Evolutionary conservation across 1,140 invertebrate genomes (phyloP).

Genomic region (Caerostris extrusa): DNA sequence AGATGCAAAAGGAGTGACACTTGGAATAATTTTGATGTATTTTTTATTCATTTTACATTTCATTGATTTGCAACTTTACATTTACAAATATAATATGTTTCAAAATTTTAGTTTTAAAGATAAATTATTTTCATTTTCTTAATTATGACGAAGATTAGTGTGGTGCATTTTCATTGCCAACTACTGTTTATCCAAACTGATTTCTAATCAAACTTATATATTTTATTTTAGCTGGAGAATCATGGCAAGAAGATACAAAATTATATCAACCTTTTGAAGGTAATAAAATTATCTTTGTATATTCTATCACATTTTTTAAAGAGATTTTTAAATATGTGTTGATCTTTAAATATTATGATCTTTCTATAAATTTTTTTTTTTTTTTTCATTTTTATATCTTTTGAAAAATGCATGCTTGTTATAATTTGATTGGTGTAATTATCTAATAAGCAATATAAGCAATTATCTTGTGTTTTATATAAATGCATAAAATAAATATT

Average conservation of each 20-base stretch:
- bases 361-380: not conserved
- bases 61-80: not conserved
- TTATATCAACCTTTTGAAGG: slow-evolving; percentile 92
- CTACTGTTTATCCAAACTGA: not conserved
- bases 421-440: not conserved
- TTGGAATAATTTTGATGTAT: not conserved
- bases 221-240: slow-evolving; percentile 85
- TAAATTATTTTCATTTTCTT: not conserved
- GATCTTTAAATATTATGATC: not conserved
- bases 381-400: not conserved
- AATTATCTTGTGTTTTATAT: too few relatives aligned
- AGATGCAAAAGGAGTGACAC: too few relatives aligned
- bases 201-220: slow-evolving; percentile 10
- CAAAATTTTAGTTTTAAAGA: not conserved
- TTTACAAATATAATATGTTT: not conserved
- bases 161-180: not conserved
- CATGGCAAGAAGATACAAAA: slow-evolving; percentile 92
- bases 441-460: too few relatives aligned
- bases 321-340: not conserved
- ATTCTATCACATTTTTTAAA: slow-evolving; percentile 1
- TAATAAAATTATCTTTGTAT: slow-evolving; percentile 66
- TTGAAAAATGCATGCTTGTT: not conserved
- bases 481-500: too few relatives aligned
- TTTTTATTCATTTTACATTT: not conserved
- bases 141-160: not conserved